Conservation (phyloP, 2,888 invertebrate genomes). For the Rotaria macrura region DNA sequence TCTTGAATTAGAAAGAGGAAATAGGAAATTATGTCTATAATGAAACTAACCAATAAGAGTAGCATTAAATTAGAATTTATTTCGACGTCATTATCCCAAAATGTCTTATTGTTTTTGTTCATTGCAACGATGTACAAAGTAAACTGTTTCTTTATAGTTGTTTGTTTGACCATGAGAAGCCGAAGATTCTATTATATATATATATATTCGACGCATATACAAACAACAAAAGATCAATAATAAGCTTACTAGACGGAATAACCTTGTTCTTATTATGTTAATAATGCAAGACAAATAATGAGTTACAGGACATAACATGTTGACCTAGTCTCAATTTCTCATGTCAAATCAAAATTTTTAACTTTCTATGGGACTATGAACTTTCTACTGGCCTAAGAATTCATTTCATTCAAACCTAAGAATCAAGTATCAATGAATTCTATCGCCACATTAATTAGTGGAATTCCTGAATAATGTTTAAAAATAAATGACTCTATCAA, state of each 20-base stretch:
- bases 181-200: background rate
- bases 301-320: background rate
- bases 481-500: too few relatives aligned
- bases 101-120: background rate
- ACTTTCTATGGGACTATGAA: background rate
- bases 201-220: background rate
- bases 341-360: background rate
- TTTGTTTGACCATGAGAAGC: background rate
- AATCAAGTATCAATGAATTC: too few relatives aligned
- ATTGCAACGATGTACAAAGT: background rate
- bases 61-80: background rate
- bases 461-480: too few relatives aligned
- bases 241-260: background rate
- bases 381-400: background rate
- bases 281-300: background rate
- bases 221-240: background rate
- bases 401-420: too few relatives aligned
- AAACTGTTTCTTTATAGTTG: background rate
- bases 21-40: background rate
- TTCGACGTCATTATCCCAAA: background rate
- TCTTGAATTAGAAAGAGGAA: background rate
- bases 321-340: background rate
- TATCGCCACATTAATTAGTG: too few relatives aligned
- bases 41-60: background rate
- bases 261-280: background rate